Evolutionary conservation across 2,113 vertebrate species (phyloP), one percentile per base, ranked within the genome.

Genomic region (Lepus americanus): DNA sequence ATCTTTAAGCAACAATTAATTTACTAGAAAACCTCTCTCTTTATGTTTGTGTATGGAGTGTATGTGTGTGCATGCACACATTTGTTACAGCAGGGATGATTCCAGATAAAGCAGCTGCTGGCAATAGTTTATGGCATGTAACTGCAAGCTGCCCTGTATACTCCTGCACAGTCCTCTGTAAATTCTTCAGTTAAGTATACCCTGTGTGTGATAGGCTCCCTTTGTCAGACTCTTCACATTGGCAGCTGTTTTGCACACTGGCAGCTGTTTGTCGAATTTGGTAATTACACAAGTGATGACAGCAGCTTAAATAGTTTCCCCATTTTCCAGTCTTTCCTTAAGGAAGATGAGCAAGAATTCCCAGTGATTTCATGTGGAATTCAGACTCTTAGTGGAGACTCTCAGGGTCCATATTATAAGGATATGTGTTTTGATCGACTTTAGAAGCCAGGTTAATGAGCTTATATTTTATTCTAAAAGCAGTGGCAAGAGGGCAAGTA

Each of bases 221-320:
- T 92, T 94, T 95, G 85, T 86, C 84, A 61, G 89, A 92, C n/a
- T 95, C 23, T 87, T 44, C 87, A 78, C 82, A 83, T 73, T 87
- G 90, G 70, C 90, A 95, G 85, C 74, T 96, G 95, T 89, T 94
- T 89, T 94, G 79, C 69, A 94, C 73, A 89, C 61, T 85, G 67
- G 51, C 83, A 94, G 59, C 84, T 95, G 93, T 88, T 88, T 80
- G 87, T 53, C 96, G 81, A 92, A 61, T 85, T 87, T 95, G 89
- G 36, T 44, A 93, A 87, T 82, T 87, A 80, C 59, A 82, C 25
- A 83, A 96, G 72, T 90, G 66, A 76, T 84, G 67, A 67, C 72
- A 94, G 72, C 44, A 96, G 53, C 76, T 55, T 87, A 92, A 96
- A 87, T 70, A 87, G 49, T 73, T 94, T 94, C 36, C 53, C 63